Evolutionary conservation across 2,797 vertebrate species (phyloP), one percentile per base, ranked within the genome.

Genomic region (Chaetodon trifasciatus): DNA sequence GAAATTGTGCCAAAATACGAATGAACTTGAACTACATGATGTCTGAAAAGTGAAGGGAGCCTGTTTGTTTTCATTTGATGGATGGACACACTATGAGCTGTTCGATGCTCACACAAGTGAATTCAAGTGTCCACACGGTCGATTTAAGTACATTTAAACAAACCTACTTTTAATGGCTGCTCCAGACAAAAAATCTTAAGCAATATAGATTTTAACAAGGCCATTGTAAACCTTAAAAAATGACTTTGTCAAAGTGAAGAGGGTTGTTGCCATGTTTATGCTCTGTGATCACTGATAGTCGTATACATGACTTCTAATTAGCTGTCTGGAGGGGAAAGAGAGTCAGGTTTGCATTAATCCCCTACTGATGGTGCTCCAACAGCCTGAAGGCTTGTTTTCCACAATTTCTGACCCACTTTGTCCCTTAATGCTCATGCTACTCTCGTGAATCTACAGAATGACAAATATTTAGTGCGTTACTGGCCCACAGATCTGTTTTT

Each of bases 271-370:
- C 35, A 65, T 47, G 23, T 77, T 76, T 66, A 67, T 52, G 17
- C 28, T 58, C 11, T 72, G 8, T 49, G 44, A 49, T 15, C 17
- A 46, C 57, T 78, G 3, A 74, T 52, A 23, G 65, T 13, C 62
- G 56, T 24, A 1, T 57, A 32, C 37, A 50, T 63, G 28, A 81
- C 72, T 61, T 52, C 40, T 46, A 10, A 4, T 7, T 39, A 74
- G 32, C 46, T 44, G 63, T 76, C 35, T 74, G 70, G 39, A 73
- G 24, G 10, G 2, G 32, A 32, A 52, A 32, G 32, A 8, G 71
- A 44, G 5, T 83, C 61, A 39, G 4, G 79, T 85, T 85, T 84
- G 57, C 17, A 61, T n/a, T 23, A 57, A 76, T 78, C 5, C 23
- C 16, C 2, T 10, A 47, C 42, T 83, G 58, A 77, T 28, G 70